Base-by-base conservation (phyloP, 1,140 invertebrate genomes). In the Maniola jurtina region DNA sequence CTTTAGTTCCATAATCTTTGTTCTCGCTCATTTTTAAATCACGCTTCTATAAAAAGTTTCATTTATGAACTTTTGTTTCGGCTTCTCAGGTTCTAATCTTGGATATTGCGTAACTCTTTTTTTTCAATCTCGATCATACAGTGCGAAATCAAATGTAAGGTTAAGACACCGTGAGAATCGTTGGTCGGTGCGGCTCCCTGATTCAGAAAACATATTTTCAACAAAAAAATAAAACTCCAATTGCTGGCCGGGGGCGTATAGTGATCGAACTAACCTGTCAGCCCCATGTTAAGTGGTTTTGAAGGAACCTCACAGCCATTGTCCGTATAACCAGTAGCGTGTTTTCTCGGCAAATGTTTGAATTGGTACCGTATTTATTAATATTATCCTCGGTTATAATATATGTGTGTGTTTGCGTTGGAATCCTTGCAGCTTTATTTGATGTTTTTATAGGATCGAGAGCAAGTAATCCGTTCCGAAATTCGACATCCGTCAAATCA, bases 201-300 rank as follows among this genome's bases (percentile, higher is more conserved):
- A 76, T 79, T 77, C 66, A 80, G 79, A 87, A 85, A 88, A 84
- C 71, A 81, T 80, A 82, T 85, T 85, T 80, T 70, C 75, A 71
- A 77, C 75, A 86, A 88, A 86, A n/a, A 89, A 89, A 90, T 79
- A 79, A 76, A 77, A 76, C 78, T 83, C 73, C 73, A 84, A 86
- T 86, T 82, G 78, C 76, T 79, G 71, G 86, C 86, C 68, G 78
- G 75, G 80, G 86, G 78, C 78, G 79, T 83, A 83, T 86, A 89
- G 84, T 88, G 83, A 86, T 86, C 87, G 86, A 88, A 88, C 82
- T 86, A 89, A 89, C 84, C 88, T 90, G 88, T 90, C 88, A 90
- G 83, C 71, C 88, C 88, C 88, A 90, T 85, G 88, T 90, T 90
- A 87, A 90, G 86, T 87, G 84, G 82, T 87, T 88, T 84, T 80